Evolutionary conservation across 2,113 vertebrate genomes (phyloP).

Genomic region (Pseudorhombus dupliciocellatus): DNA sequence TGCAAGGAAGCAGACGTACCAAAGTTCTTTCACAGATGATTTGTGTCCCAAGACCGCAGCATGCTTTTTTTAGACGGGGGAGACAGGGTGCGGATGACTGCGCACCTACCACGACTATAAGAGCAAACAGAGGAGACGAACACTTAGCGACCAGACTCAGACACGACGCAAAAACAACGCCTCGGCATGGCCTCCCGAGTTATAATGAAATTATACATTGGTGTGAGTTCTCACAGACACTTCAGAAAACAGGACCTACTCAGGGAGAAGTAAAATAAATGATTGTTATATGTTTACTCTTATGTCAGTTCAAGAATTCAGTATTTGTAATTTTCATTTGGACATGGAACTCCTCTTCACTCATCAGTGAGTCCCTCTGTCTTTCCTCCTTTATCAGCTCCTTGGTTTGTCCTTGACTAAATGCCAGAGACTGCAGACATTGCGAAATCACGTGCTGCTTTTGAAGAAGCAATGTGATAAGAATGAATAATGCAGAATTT

Average conservation of each 20-base stretch:
- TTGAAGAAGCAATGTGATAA: not conserved
- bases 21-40: slow-evolving; percentile 37
- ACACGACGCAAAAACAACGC: slow-evolving; percentile 46
- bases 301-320: not conserved
- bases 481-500: slow-evolving; percentile 6
- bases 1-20: slow-evolving; percentile 19
- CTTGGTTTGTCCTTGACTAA: slow-evolving; percentile 27
- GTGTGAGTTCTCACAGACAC: slow-evolving; percentile 32
- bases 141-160: slow-evolving; percentile 31
- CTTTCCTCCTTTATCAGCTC: slow-evolving; percentile 1
- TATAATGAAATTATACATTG: slow-evolving; percentile 22
- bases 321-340: not conserved
- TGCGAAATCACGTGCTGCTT: not conserved
- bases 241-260: slow-evolving; percentile 14
- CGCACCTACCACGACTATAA: slow-evolving; percentile 48
- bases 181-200: not conserved
- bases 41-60: slow-evolving; percentile 63
- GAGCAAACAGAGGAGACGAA: slow-evolving; percentile 56
- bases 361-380: not conserved
- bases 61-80: slow-evolving; percentile 67
- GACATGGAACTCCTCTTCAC: not conserved
- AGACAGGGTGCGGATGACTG: slow-evolving; percentile 77
- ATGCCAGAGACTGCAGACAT: not conserved
- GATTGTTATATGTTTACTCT: not conserved
- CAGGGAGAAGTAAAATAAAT: not conserved